Evolutionary conservation across 2,888 invertebrate genomes (phyloP).

Genomic region (Xylota segnis): DNA sequence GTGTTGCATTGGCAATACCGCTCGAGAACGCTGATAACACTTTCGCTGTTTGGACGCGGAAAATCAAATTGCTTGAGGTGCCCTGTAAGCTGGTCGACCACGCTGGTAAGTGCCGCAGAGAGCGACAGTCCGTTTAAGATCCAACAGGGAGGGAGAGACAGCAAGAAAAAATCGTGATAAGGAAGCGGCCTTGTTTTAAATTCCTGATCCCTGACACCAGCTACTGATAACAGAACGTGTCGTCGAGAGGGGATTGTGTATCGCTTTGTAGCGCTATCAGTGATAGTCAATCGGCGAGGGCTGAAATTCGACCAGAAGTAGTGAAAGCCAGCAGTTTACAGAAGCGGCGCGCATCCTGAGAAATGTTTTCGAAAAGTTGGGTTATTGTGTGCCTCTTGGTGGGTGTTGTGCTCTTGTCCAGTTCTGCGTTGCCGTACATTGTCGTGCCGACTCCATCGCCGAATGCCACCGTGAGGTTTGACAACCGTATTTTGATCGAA

Average conservation of each 20-base stretch:
- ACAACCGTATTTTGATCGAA: constrained; percentile 1
- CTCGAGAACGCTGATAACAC: constrained; percentile 10
- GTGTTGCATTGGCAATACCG: constrained; percentile 6
- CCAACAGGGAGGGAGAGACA: background rate
- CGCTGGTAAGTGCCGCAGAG: constrained; percentile 32
- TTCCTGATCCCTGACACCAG: constrained; percentile 5
- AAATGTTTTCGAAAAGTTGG: background rate
- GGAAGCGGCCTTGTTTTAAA: background rate
- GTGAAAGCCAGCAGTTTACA: background rate
- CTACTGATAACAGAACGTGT: constrained; percentile 4
- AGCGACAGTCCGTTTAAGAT: constrained; percentile 10
- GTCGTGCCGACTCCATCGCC: background rate
- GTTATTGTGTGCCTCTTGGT: constrained; percentile 7
- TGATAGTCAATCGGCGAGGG: background rate
- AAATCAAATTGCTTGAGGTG: constrained; percentile 29
- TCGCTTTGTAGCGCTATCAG: background rate
- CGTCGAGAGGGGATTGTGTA: background rate
- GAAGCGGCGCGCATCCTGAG: too few relatives aligned
- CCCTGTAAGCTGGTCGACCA: constrained; percentile 52
- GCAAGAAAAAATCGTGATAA: constrained; percentile 19
- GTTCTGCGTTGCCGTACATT: background rate
- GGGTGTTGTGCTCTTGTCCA: background rate
- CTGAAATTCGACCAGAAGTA: background rate
- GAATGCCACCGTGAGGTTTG: background rate
- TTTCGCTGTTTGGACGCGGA: constrained; percentile 22